phyloP scores from a whole-genome alignment of 2,113 vertebrate species.

The Cygnus buccinator region DNA sequence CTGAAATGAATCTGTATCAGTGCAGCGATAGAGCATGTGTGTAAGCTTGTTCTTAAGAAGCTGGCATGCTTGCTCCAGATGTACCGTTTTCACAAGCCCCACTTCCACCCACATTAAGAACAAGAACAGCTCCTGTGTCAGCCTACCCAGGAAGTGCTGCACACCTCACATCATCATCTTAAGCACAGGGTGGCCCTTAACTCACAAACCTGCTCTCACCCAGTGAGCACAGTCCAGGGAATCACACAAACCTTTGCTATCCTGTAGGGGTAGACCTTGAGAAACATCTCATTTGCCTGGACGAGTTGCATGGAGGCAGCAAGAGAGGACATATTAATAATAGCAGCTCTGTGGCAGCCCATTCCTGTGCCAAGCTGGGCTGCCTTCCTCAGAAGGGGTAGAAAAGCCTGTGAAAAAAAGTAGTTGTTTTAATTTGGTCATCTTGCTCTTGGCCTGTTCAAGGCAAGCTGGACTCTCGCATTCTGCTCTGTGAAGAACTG shows the following conservation, averaged over 20 bases:
- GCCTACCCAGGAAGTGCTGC: background rate
- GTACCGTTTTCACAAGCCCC: background rate
- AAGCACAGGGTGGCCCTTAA: background rate
- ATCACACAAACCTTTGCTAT: conserved; percentile 69
- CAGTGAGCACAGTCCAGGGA: background rate
- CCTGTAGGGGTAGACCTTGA: conserved; percentile 52
- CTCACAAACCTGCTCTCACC: background rate
- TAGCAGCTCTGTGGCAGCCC: conserved; percentile 79
- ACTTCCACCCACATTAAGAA: background rate
- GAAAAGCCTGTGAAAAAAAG: conserved; percentile 63
- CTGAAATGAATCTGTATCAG: background rate
- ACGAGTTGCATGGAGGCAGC: conserved; percentile 80
- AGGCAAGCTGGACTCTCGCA: background rate
- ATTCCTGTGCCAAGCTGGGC: conserved; percentile 68
- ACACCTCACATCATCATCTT: background rate
- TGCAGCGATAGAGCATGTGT: background rate
- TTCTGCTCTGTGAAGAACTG: background rate
- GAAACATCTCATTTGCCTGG: conserved; percentile 60
- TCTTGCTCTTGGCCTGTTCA: background rate
- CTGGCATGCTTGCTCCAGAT: background rate
- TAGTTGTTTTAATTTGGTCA: background rate
- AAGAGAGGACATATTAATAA: conserved; percentile 78
- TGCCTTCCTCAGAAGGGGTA: conserved; percentile 78
- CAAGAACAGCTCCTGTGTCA: background rate
- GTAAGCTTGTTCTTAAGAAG: background rate